Percentiles rank a stretch among this genome's conserved stretches.
Evolutionary conservation across 2,113 vertebrate genomes (phyloP).

Genomic region (Prunella himalayana): DNA sequence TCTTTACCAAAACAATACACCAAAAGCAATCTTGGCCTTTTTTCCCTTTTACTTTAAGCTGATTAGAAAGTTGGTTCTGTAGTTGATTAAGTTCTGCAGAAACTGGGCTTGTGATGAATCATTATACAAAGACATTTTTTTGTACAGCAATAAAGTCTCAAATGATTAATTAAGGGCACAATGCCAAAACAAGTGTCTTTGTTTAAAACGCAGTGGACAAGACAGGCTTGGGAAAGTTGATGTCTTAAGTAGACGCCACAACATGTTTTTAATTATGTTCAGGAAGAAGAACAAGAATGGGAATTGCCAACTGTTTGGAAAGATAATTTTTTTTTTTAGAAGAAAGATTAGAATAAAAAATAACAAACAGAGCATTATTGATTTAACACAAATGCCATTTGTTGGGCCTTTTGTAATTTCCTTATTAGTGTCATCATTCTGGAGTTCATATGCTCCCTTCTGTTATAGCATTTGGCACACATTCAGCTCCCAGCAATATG

Average conservation of each 20-base stretch:
- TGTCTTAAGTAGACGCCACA: slow-evolving; percentile 83
- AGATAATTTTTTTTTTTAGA: slow-evolving; percentile 75
- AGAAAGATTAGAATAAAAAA: slow-evolving; percentile 79
- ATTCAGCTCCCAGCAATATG: slow-evolving; percentile 69
- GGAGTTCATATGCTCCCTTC: slow-evolving; percentile 66
- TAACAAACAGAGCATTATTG: slow-evolving; percentile 79
- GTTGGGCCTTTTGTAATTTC: slow-evolving; percentile 81
- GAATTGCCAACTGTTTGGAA: slow-evolving; percentile 82
- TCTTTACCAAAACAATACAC: background rate
- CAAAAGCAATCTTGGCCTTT: background rate
- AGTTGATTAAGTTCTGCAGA: slow-evolving; percentile 74
- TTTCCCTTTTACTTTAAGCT: slow-evolving; percentile 14
- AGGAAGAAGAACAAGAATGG: slow-evolving; percentile 79
- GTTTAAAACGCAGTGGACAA: slow-evolving; percentile 82
- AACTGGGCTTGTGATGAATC: slow-evolving; percentile 74
- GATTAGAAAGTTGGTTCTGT: slow-evolving; percentile 73
- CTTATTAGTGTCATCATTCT: slow-evolving; percentile 80
- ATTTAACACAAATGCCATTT: slow-evolving; percentile 82
- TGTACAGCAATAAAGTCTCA: slow-evolving; percentile 71
- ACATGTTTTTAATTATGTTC: slow-evolving; percentile 85
- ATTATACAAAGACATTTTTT: slow-evolving; percentile 75
- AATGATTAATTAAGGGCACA: slow-evolving; percentile 84
- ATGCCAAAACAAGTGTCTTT: slow-evolving; percentile 82
- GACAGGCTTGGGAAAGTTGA: slow-evolving; percentile 84
- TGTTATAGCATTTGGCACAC: slow-evolving; percentile 66